Evolutionary conservation across 1,140 invertebrate species (phyloP), one percentile per base, ranked within the genome.

Genomic region (Caenorhabditis brenneri): DNA sequence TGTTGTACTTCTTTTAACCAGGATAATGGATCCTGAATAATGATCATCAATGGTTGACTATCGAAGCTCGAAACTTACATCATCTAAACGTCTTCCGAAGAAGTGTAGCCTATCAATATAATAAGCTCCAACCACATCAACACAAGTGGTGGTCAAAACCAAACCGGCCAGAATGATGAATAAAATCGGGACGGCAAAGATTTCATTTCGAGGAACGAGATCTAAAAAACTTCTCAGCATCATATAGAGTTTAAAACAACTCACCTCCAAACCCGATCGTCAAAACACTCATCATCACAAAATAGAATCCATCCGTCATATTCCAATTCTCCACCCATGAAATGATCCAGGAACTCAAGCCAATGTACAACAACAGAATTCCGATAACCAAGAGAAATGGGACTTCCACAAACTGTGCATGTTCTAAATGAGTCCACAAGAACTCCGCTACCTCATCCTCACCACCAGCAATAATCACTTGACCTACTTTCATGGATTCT

Each of bases 1-100:
- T 91, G 89, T 78, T 91, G 89, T 10, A 90, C 90, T 19, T 87
- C 89, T 83, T 91, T 91, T 46, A 90, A 46, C 89, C 89, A 90
- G 15, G 88, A 84, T n/a, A 90, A 80, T 2, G 89, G 89, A 69
- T 90, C 89, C 86, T 89, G 65, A 85, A 84, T 53, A 49, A 29
- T 6, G 15, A 22, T 16, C 49, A 74, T 42, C 24, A 15, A 9
- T 49, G 16, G 16, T 49, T 15, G n/a, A 6, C 12, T 15, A 9
- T 80, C 15, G 46, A 29, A 36, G 7, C 6, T 16, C 42, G 10
- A 27, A 33, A 79, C 58, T 46, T 58, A 90, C 88, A 46, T 90
- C 90, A 74, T 90, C 89, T 27, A 90, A 49, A 46, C 88, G 74
- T 22, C 89, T 49, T 48, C 89, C 89, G 53, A 90, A 90, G 81